A percentile compares a stretch with the other conserved stretches of the same genome.
Conservation (phyloP, 2,797 vertebrate genomes). For the Sebastes miniatus region DNA sequence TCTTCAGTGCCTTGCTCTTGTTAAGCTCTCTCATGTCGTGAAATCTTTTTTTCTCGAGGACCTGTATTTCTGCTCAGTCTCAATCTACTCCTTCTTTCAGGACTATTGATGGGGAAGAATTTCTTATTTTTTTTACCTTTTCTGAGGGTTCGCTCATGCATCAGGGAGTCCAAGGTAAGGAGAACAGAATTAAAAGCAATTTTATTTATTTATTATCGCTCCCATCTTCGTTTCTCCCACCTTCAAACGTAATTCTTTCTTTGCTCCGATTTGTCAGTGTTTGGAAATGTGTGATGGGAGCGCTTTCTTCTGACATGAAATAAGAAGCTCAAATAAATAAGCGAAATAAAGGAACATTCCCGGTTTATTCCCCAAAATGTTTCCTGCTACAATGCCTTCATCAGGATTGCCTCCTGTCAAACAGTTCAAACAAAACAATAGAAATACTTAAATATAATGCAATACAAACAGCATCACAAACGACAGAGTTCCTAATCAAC, state of each 20-base stretch:
- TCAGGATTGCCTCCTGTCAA: background rate
- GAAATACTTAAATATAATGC: background rate
- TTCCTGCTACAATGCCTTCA: background rate
- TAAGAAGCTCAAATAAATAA: background rate
- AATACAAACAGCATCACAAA: background rate
- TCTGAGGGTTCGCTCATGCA: background rate
- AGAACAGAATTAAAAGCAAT: background rate
- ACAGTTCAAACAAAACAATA: background rate
- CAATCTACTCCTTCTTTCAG: background rate
- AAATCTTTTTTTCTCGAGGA: background rate
- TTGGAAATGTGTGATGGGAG: background rate
- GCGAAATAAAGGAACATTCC: background rate
- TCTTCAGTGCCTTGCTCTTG: too few species aligned
- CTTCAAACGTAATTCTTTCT: background rate
- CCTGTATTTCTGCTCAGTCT: rapidly evolving
- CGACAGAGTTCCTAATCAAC: background rate
- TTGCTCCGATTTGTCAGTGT: background rate
- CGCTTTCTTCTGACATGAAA: background rate
- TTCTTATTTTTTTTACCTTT: background rate
- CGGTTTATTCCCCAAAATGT: background rate
- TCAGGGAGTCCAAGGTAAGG: too few species aligned
- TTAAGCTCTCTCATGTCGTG: too few species aligned
- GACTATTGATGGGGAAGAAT: background rate
- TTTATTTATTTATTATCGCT: background rate
- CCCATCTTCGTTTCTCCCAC: background rate